Conservation (phyloP, 2,113 vertebrate genomes). For the Marmota monax region DNA sequence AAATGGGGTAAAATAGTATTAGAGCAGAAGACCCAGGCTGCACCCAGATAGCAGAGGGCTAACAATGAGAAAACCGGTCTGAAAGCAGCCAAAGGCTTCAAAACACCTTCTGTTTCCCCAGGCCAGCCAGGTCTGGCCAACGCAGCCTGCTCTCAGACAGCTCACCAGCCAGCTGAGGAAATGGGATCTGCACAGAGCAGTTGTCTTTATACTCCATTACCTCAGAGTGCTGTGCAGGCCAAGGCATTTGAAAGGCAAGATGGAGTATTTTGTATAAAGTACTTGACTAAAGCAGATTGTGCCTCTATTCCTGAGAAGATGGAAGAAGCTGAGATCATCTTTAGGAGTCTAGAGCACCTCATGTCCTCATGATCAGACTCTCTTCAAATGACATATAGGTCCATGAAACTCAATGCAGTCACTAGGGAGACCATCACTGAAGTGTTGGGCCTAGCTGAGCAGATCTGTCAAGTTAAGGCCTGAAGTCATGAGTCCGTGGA, state of each 20-base stretch:
- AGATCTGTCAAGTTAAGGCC: not conserved
- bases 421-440: not conserved
- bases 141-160: not conserved
- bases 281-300: not conserved
- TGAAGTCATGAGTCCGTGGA: not conserved
- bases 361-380: not conserved
- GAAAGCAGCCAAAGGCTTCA: not conserved
- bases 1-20: slow-evolving; percentile 4
- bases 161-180: not conserved
- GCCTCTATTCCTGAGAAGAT: not conserved
- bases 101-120: not conserved
- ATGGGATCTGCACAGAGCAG: slow-evolving; percentile 18
- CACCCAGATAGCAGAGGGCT: not conserved
- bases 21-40: not conserved
- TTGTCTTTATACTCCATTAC: slow-evolving; percentile 44
- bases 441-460: not conserved
- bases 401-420: not conserved
- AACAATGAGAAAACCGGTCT: not conserved
- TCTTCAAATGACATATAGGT: not conserved
- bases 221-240: not conserved
- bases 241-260: not conserved
- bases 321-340: not conserved
- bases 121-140: not conserved
- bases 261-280: not conserved
- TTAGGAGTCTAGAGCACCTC: not conserved